Evolutionary conservation across 2,888 invertebrate genomes (phyloP), one percentile per base, ranked within the genome.

Genomic region (Eurois occulta): DNA sequence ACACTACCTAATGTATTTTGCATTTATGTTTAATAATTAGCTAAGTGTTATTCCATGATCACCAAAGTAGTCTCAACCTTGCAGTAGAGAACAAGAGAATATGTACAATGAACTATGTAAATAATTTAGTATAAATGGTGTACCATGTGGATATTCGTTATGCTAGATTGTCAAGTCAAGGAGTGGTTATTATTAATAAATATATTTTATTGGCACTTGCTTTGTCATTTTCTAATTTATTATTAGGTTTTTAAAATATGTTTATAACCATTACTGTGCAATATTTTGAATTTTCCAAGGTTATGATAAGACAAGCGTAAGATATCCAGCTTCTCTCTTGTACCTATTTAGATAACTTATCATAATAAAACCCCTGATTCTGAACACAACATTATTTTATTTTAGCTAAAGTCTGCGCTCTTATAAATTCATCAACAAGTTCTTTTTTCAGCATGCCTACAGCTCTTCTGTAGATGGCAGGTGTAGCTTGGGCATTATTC

Each of bases 401-500:
- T 93, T 96, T 97, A 55, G 96, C 91, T 89, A 97, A 94, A 89
- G 96, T 96, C 89, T 97, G 97, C 78, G 94, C 95, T 87, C 95
- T 95, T 67, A 97, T 95, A 87, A 97, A 97, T 72, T 95, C 93
- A 89, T 97, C 97, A 4, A 97, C 96, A 72, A 97, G 90, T 41
- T 94, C 92, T 71, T 97, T 95, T 72, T 97, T 96, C 72, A 98
- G 94, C 2, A 95, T 96, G 81, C 97, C 96, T 65, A 97, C 94
- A 41, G 98, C 98, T 90, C 97, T 97, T 87, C 97, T 97, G 86
- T 97, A 97, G 48, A 98, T 94, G 4, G 95, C 92, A 0, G 97
- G 95, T 52, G 97, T 96, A 78, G 94, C 95, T 85, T 97, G 97
- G 0, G 97, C 94, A 82, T 97, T 97, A 7, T 96, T 93, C 84